These are phyloP conservation scores for Furnarius figulus DNA, from an alignment of 2,113 vertebrate genomes.

Conservation along the genomic window DNA sequence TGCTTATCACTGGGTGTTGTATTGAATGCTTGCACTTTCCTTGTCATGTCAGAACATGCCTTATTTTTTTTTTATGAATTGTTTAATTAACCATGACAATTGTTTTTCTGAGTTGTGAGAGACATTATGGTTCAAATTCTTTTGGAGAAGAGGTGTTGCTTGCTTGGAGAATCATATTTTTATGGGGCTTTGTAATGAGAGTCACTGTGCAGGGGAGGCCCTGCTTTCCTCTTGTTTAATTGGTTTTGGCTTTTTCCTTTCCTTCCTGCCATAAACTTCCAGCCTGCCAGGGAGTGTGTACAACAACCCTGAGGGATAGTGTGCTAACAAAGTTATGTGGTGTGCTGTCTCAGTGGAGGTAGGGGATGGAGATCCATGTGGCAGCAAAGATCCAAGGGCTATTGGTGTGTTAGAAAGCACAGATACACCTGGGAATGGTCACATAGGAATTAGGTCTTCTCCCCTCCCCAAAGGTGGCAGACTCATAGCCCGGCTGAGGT, in stretches of 20 bases:
- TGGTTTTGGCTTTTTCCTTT: not conserved
- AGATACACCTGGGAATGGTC: not conserved
- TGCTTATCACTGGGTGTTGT: not conserved
- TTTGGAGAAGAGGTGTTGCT: not conserved
- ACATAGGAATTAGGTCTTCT: not conserved
- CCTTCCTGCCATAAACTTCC: not conserved
- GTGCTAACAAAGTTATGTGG: not conserved
- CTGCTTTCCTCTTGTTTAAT: not conserved
- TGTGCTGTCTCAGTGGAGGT: not conserved
- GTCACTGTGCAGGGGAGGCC: not conserved
- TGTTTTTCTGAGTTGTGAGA: not conserved
- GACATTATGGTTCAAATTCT: not conserved
- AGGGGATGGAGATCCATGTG: not conserved
- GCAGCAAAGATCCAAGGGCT: not conserved
- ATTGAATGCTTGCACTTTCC: not conserved
- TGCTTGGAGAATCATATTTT: not conserved
- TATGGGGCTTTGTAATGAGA: not conserved
- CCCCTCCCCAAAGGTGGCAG: not conserved
- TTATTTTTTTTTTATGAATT: not conserved
- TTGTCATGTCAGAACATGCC: not conserved
- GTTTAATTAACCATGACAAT: not conserved
- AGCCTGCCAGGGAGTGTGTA: not conserved
- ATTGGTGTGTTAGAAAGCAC: not conserved
- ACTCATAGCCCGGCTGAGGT: not conserved
- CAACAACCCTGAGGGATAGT: rapidly evolving